These are phyloP conservation scores for Drosophila pallidifrons DNA, from an alignment of 1,140 invertebrate species.

Conservation along the genomic window DNA sequence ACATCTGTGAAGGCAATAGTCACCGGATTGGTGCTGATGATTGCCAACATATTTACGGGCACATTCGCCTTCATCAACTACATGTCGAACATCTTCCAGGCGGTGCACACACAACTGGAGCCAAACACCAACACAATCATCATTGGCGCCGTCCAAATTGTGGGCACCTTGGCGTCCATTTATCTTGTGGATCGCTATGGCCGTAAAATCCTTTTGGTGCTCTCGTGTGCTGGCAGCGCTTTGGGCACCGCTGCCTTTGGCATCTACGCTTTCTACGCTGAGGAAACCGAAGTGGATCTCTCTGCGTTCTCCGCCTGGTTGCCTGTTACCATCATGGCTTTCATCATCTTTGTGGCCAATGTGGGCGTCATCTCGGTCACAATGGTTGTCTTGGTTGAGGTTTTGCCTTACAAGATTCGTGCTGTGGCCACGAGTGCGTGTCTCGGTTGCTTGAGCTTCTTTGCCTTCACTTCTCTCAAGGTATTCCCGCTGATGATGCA, in stretches of 20 bases:
- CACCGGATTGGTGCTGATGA: conserved; percentile 71
- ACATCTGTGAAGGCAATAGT: conserved; percentile 52
- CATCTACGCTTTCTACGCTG: conserved; percentile 68
- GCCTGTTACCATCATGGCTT: conserved; percentile 65
- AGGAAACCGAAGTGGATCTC: conserved; percentile 59
- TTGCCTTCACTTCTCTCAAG: conserved; percentile 70
- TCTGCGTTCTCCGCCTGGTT: conserved; percentile 64
- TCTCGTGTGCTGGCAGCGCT: conserved; percentile 62
- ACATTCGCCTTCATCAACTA: conserved; percentile 79
- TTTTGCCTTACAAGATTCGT: conserved; percentile 69
- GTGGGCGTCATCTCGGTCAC: conserved; percentile 72
- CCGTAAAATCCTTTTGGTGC: conserved; percentile 64
- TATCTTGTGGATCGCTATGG: conserved; percentile 76
- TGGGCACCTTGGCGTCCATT: conserved; percentile 84
- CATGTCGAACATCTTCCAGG: conserved; percentile 87
- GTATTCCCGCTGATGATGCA: conserved; percentile 73
- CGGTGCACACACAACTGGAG: conserved; percentile 86
- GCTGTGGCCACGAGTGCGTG: conserved; percentile 68
- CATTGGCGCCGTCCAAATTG: conserved; percentile 86
- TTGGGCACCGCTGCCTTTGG: conserved; percentile 63
- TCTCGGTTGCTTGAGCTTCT: conserved; percentile 62
- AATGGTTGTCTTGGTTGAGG: conserved; percentile 76
- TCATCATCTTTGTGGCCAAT: conserved; percentile 73
- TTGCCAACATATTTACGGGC: conserved; percentile 73
- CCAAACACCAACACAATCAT: conserved; percentile 87